These are phyloP conservation scores for Agrotis clavis DNA, from an alignment of 2,888 invertebrate species.

Conservation along the genomic window DNA sequence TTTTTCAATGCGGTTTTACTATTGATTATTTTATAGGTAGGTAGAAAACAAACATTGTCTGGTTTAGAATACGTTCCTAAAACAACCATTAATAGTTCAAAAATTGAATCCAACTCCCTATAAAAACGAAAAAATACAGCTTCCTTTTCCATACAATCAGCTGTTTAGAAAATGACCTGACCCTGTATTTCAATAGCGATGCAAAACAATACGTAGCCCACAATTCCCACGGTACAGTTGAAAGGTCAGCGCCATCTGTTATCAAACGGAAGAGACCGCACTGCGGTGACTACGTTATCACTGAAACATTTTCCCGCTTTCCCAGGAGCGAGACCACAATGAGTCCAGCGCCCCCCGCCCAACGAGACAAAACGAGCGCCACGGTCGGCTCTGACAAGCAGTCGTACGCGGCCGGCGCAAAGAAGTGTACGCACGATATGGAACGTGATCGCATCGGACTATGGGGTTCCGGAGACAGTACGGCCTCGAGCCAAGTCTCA, in stretches of 20 bases:
- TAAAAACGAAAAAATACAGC: neutral
- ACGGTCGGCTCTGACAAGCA: constrained; percentile 76
- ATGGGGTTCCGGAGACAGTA: constrained; percentile 91
- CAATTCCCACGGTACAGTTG: constrained; percentile 65
- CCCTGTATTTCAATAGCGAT: neutral
- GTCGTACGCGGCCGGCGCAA: constrained; percentile 77
- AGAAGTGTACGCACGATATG: constrained; percentile 84
- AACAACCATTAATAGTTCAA: neutral
- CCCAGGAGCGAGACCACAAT: constrained; percentile 89
- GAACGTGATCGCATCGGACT: constrained; percentile 93
- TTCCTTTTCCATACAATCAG: neutral
- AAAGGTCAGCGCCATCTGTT: constrained; percentile 84
- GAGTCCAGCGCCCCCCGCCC: constrained; percentile 87
- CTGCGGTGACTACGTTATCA: constrained; percentile 77
- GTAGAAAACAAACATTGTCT: neutral
- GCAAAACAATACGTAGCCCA: constrained; percentile 7
- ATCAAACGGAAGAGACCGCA: constrained; percentile 80
- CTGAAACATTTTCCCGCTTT: constrained; percentile 88
- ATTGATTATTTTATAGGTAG: constrained; percentile 22
- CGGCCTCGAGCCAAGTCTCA: constrained; percentile 89
- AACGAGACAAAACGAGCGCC: constrained; percentile 83
- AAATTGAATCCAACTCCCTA: neutral
- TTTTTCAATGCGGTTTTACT: constrained; percentile 40
- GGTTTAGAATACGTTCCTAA: neutral
- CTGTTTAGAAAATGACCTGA: neutral